Evolutionary conservation across 1,140 invertebrate genomes (phyloP), one percentile per base, ranked within the genome.

Genomic region (Drosophila pectinifera): DNA sequence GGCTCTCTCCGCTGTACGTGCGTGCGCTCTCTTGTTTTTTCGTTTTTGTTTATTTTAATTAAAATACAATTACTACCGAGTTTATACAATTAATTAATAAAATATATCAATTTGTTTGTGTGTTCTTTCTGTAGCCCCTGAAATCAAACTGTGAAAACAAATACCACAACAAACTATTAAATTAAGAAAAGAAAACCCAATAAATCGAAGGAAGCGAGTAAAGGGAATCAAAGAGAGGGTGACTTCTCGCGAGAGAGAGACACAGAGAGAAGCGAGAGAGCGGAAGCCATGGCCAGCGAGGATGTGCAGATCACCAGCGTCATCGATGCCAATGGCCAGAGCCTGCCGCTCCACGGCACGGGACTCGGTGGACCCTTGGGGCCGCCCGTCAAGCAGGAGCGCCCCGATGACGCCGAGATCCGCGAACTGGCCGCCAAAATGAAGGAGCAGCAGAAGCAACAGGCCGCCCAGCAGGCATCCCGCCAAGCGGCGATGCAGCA

Each of bases 351-450:
- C 36, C 81, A 90, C 36, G 91, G 91, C 51, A 90, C 56, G 49
- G 83, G 88, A 8, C 41, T 92, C 24, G 91, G 91, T 24, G 80
- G 84, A 4, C 42, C 58, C 13, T 28, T 74, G 48, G 76, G 63
- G 0, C 69, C 73, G 13, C 84, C 90, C 16, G 95, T 97, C n/a
- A 97, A 97, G 92, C 94, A 96, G 85, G 96, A 97, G 93, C 94
- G 95, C 85, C 95, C 95, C 73, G 96, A 97, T 94, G 96, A 97
- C 92, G 96, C 96, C 57, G 97, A 97, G 93, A 97, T 97, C 91
- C 93, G 94, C 80, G 96, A 96, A 92, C 80, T 97, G 93, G 96
- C 97, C 65, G 95, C 95, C 77, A 97, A 97, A 93, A 96, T 97
- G 95, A 94, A 96, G 92, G 96, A 97, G 93, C 96, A 96, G 61